Conservation (phyloP, 53 echinoderm and acorn worm genomes). For the Temnopleurus reevesii region DNA sequence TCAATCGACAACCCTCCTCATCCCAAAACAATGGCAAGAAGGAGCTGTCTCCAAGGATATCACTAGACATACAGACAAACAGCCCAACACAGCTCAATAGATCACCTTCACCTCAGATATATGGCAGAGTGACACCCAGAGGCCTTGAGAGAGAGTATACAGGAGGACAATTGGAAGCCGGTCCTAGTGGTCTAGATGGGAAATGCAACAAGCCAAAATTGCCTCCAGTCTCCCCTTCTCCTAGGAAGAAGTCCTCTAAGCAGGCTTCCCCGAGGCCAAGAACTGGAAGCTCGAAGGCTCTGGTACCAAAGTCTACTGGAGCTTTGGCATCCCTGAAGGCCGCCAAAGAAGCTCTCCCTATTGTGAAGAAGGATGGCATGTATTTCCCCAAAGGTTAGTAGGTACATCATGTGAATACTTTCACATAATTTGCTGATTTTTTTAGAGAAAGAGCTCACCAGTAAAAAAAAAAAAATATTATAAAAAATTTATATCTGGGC, state of each 20-base stretch:
- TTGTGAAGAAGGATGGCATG: slow-evolving; percentile 62
- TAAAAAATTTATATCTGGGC: too few species aligned
- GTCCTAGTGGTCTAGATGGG: not conserved
- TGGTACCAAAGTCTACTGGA: slow-evolving; percentile 53
- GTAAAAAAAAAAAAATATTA: too few species aligned
- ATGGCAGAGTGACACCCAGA: slow-evolving; percentile 9
- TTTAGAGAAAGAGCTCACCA: too few species aligned
- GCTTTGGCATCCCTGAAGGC: slow-evolving; percentile 32
- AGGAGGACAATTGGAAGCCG: not conserved
- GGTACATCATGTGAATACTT: too few species aligned
- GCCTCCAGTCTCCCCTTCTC: slow-evolving; percentile 26
- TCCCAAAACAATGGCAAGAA: not conserved
- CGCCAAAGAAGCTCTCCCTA: slow-evolving; percentile 48
- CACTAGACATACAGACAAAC: not conserved
- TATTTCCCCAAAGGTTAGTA: slow-evolving; percentile 52
- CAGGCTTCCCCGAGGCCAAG: not conserved
- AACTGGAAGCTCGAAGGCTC: not conserved
- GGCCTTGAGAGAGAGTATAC: slow-evolving; percentile 6
- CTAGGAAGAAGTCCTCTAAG: slow-evolving; percentile 31
- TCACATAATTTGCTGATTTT: not conserved
- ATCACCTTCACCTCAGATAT: slow-evolving; percentile 12
- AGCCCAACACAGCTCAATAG: not conserved
- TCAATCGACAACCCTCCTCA: slow-evolving; percentile 32
- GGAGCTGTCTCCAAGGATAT: slow-evolving; percentile 22
- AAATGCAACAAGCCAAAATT: slow-evolving; percentile 23